A percentile compares a stretch with the other conserved stretches of the same genome.
phyloP scores from a whole-genome alignment of 2,113 vertebrate species.

The Nycticebus coucang region DNA sequence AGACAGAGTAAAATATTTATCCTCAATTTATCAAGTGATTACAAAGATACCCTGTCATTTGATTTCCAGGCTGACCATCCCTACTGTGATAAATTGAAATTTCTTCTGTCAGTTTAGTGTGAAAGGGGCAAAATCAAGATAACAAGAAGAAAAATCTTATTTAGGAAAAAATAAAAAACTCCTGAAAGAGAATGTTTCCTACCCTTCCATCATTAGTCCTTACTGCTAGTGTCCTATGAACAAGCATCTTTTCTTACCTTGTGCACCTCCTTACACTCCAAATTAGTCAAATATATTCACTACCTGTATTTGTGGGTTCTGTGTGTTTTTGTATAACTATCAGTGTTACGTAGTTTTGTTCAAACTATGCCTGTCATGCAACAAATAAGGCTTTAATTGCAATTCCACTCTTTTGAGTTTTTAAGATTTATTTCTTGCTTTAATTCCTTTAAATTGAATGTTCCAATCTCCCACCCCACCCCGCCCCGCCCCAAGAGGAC shows the following conservation, averaged over 20 bases:
- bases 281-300: slow-evolving; percentile 27
- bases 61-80: slow-evolving; percentile 78
- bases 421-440: slow-evolving; percentile 28
- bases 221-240: not conserved
- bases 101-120: slow-evolving; percentile 73
- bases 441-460: slow-evolving; percentile 51
- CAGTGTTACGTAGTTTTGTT: not conserved
- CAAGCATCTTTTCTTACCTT: not conserved
- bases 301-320: not conserved
- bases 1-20: too few relatives aligned
- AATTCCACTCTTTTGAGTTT: slow-evolving; percentile 19
- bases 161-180: slow-evolving; percentile 71
- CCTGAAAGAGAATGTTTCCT: slow-evolving; percentile 74
- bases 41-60: slow-evolving; percentile 73
- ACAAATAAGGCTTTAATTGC: slow-evolving; percentile 17
- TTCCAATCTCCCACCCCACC: not conserved
- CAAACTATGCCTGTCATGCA: slow-evolving; percentile 2
- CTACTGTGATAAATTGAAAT: slow-evolving; percentile 80
- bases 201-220: slow-evolving; percentile 58
- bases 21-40: slow-evolving; percentile 73
- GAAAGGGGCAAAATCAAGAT: slow-evolving; percentile 73
- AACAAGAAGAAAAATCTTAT: slow-evolving; percentile 78
- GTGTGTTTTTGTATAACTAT: slow-evolving; percentile 9
- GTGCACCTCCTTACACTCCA: slow-evolving; percentile 54
- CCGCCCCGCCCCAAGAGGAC: not conserved